Evolutionary conservation across 2,113 vertebrate species (phyloP), one percentile per base, ranked within the genome.

Genomic region (Colaptes auratus): DNA sequence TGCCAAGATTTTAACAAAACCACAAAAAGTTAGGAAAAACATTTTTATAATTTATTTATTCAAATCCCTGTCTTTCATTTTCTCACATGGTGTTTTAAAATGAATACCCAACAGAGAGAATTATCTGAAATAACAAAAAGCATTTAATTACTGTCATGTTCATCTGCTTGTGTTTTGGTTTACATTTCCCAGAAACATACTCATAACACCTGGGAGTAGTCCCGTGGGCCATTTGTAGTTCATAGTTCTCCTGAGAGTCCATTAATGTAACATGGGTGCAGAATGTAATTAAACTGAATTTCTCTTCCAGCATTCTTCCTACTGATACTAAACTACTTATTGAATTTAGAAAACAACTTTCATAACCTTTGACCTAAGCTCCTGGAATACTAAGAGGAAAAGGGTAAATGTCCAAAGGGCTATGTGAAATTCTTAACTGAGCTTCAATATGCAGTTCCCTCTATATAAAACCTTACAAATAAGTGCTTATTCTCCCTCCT

Each of bases 171-270:
- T 60, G 48, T 74, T 91, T 64, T 86, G 79, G 18, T 88, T 83
- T 92, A 58, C 63, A 83, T 95, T 61, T 91, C 60, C 18, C 44
- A 83, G 79, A 78, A 95, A 58, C 15, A 71, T 66, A 21, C 9
- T 66, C 3, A 0, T 31, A 33, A 28, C 36, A 59, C 60, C 61
- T 84, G 1, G 63, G 53, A 44, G 9, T 24, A 8, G 60, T 65
- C 64, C 60, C 0, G 0, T 36, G 60, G 27, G 36, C 81, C 67
- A 28, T 0, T 0, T 55, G 75, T 30, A 35, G 19, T 12, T 12
- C 36, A 12, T 3, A 39, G 35, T 9, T 91, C 21, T 82, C 52
- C 70, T 46, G 67, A 30, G 50, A 63, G 33, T 52, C 85, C 56
- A 60, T 6, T 42, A 48, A 7, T 1, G 1, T 65, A 36, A 67